phyloP scores from a whole-genome alignment of 2,888 invertebrate genomes.

The Hypolimnas misippus region DNA sequence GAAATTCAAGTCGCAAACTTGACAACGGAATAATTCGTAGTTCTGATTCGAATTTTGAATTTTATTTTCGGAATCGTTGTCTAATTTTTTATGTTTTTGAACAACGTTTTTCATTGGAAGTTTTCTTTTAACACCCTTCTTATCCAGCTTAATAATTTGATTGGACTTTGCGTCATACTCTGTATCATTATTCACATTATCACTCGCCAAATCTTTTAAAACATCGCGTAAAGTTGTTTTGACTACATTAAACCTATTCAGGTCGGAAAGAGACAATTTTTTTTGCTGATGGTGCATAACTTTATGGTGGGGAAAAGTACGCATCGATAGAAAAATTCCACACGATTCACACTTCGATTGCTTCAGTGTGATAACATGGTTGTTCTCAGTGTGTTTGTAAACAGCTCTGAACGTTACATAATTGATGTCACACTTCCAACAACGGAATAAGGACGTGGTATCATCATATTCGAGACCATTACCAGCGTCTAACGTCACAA shows the following conservation, averaged over 20 bases:
- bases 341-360: slow-evolving; percentile 34
- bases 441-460: slow-evolving; percentile 35
- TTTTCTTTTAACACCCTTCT: slow-evolving; percentile 3
- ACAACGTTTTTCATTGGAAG: background rate
- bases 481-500: slow-evolving; percentile 11
- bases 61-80: background rate
- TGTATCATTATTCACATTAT: too few species aligned
- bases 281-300: slow-evolving; percentile 33
- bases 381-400: slow-evolving; percentile 21
- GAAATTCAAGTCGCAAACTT: slow-evolving; percentile 29
- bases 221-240: too few species aligned
- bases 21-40: slow-evolving; percentile 19
- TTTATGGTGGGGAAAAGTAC: slow-evolving; percentile 28
- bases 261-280: background rate
- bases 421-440: slow-evolving; percentile 42
- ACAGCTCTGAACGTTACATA: slow-evolving; percentile 27
- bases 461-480: slow-evolving; percentile 9
- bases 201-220: too few species aligned
- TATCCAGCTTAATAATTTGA: too few species aligned
- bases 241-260: background rate
- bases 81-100: background rate
- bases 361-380: slow-evolving; percentile 7
- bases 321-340: slow-evolving; percentile 29
- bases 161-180: too few species aligned
- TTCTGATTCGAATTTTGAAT: background rate